Conservation (phyloP, 2,797 vertebrate species). For the Parauchenoglanis punctatus region DNA sequence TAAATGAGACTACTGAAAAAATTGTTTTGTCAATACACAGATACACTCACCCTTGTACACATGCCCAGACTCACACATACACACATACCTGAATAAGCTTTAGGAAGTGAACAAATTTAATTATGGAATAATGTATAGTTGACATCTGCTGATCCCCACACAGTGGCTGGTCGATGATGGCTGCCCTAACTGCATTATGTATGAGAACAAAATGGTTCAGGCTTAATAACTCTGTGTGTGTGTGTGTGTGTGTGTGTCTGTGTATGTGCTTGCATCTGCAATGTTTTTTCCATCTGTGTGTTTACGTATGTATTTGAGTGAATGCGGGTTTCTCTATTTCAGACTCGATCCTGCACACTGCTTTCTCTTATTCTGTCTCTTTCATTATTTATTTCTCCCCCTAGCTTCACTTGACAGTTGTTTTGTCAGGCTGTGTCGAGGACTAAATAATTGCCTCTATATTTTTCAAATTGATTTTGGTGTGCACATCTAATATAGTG, state of each 20-base stretch:
- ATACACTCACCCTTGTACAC: not conserved
- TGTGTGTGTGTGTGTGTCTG: slow-evolving; percentile 5
- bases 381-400: slow-evolving; percentile 59
- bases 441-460: slow-evolving; percentile 83
- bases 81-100: slow-evolving; percentile 20
- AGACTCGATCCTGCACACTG: slow-evolving; percentile 11
- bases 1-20: slow-evolving; percentile 28
- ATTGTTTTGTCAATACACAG: not conserved
- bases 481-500: slow-evolving; percentile 74
- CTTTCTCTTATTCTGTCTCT: slow-evolving; percentile 47
- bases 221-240: slow-evolving; percentile 34
- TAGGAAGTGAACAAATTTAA: slow-evolving; percentile 25
- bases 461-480: slow-evolving; percentile 81
- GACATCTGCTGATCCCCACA: slow-evolving; percentile 31
- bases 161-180: slow-evolving; percentile 11
- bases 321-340: slow-evolving; percentile 9
- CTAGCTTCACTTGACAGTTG: slow-evolving; percentile 65
- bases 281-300: slow-evolving; percentile 19
- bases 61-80: not conserved
- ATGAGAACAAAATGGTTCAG: slow-evolving; percentile 36
- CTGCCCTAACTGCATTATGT: slow-evolving; percentile 45
- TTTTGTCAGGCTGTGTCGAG: slow-evolving; percentile 77
- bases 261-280: slow-evolving; percentile 23
- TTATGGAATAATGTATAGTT: slow-evolving; percentile 25
- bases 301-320: slow-evolving; percentile 19